Percentiles rank a stretch among this genome's conserved stretches.
phyloP scores from a whole-genome alignment of 2,888 invertebrate species.

The Helobdella robusta region DNA sequence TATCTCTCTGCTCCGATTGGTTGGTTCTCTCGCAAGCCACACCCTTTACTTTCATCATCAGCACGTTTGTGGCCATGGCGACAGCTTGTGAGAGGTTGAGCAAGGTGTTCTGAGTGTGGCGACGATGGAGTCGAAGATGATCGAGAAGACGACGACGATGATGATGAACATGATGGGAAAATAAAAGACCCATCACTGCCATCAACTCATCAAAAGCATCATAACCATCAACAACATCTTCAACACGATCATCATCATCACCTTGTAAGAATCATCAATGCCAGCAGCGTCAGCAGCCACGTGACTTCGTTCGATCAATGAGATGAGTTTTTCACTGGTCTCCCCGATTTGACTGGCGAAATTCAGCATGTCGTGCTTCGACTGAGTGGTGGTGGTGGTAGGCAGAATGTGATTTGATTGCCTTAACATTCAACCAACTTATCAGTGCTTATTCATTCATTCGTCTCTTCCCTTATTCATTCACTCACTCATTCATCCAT shows the following conservation, averaged over 20 bases:
- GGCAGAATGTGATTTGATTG: neutral
- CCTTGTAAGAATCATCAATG: constrained; percentile 10
- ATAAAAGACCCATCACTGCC: neutral
- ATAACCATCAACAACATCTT: neutral
- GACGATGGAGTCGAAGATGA: neutral
- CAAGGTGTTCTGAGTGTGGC: constrained; percentile 64
- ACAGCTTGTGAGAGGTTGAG: constrained; percentile 89
- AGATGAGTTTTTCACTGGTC: constrained; percentile 82
- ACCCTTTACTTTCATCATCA: constrained; percentile 90
- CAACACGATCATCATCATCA: neutral
- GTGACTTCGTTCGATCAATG: constrained; percentile 59
- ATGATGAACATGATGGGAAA: neutral
- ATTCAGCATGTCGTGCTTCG: constrained; percentile 80
- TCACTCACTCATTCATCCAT: too few species aligned
- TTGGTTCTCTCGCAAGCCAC: constrained; percentile 78
- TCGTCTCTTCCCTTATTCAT: too few species aligned
- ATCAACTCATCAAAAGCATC: neutral
- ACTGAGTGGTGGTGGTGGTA: constrained; percentile 53
- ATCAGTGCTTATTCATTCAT: too few species aligned
- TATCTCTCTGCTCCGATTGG: constrained; percentile 65
- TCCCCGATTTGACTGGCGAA: constrained; percentile 86
- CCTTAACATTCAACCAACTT: neutral
- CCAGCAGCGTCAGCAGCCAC: constrained; percentile 61
- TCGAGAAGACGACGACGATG: neutral
- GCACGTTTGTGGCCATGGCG: constrained; percentile 89